These are phyloP conservation scores for Cyrtorhinus lividipennis DNA, from an alignment of 1,140 invertebrate genomes.

Conservation along the genomic window DNA sequence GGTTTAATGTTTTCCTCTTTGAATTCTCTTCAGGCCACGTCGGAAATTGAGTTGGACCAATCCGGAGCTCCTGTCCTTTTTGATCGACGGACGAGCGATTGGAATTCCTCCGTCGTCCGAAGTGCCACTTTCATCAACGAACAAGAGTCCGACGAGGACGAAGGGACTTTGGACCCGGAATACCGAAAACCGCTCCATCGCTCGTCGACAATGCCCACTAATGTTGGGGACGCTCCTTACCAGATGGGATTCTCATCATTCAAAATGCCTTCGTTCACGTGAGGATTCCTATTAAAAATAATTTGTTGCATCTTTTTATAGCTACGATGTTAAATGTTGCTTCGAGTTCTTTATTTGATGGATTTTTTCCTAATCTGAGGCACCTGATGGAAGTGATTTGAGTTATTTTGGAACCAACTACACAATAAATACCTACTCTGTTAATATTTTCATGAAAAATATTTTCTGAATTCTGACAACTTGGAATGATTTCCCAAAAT, in stretches of 20 bases:
- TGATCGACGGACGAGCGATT: constrained; percentile 24
- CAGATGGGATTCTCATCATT: constrained; percentile 45
- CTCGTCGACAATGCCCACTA: constrained; percentile 60
- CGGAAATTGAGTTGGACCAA: constrained; percentile 26
- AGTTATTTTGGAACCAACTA: too few species aligned
- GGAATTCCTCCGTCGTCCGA: constrained; percentile 26
- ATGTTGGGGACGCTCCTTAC: constrained; percentile 33
- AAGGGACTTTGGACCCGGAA: constrained; percentile 12
- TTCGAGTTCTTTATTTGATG: too few species aligned
- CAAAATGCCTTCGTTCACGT: constrained; percentile 66
- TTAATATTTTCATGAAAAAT: too few species aligned
- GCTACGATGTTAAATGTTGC: too few species aligned
- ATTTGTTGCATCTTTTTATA: too few species aligned
- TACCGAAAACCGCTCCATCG: constrained; percentile 43
- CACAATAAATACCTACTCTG: constrained; percentile 16
- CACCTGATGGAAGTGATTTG: too few species aligned
- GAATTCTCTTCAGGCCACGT: constrained; percentile 21
- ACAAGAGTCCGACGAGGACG: constrained; percentile 18
- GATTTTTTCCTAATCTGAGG: too few species aligned
- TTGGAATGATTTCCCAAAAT: too few species aligned
- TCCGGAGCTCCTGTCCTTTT: constrained; percentile 25
- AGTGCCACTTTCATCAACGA: constrained; percentile 25
- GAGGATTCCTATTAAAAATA: too few species aligned
- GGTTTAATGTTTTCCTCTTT: too few species aligned
- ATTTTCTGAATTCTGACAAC: too few species aligned